A percentile compares a stretch with the other conserved stretches of the same genome.
phyloP scores from a whole-genome alignment of 1,140 invertebrate species.

The Zelostemma sp. region DNA sequence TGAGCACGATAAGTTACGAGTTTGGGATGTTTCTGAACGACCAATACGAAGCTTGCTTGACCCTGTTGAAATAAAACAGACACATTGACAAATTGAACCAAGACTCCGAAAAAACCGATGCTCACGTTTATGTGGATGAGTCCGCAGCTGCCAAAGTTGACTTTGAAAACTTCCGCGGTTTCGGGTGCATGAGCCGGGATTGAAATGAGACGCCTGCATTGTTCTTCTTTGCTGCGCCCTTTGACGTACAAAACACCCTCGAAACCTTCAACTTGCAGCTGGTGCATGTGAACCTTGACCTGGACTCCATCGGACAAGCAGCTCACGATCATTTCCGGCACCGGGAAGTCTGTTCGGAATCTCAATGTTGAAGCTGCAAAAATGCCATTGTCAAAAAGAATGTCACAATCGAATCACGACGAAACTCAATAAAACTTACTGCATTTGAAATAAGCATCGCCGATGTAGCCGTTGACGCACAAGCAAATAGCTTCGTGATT shows the following conservation, averaged over 20 bases:
- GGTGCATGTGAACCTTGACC: constrained; percentile 83
- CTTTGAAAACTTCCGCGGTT: constrained; percentile 86
- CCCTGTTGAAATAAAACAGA: constrained; percentile 68
- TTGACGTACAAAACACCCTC: constrained; percentile 95
- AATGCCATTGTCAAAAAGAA: not conserved
- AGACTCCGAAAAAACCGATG: too few relatives aligned
- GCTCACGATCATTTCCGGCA: constrained; percentile 87
- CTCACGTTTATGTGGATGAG: constrained; percentile 91
- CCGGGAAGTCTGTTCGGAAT: constrained; percentile 78
- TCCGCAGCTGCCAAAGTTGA: constrained; percentile 91
- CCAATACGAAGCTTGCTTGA: constrained; percentile 90
- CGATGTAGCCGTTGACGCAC: constrained; percentile 79
- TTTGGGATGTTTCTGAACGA: constrained; percentile 96
- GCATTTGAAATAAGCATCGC: constrained; percentile 79
- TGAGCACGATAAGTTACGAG: constrained; percentile 94
- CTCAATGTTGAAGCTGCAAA: constrained; percentile 20
- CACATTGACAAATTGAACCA: too few relatives aligned
- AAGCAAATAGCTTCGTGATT: constrained; percentile 84
- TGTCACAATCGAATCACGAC: too few relatives aligned
- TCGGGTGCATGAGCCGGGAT: constrained; percentile 77
- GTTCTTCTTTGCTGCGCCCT: constrained; percentile 92
- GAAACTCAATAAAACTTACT: constrained; percentile 68
- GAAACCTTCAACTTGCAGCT: constrained; percentile 74
- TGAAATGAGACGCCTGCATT: constrained; percentile 85
- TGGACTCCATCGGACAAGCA: constrained; percentile 93